These are phyloP conservation scores for Neodon shergylaensis DNA, from an alignment of 2,113 vertebrate genomes.

Conservation along the genomic window DNA sequence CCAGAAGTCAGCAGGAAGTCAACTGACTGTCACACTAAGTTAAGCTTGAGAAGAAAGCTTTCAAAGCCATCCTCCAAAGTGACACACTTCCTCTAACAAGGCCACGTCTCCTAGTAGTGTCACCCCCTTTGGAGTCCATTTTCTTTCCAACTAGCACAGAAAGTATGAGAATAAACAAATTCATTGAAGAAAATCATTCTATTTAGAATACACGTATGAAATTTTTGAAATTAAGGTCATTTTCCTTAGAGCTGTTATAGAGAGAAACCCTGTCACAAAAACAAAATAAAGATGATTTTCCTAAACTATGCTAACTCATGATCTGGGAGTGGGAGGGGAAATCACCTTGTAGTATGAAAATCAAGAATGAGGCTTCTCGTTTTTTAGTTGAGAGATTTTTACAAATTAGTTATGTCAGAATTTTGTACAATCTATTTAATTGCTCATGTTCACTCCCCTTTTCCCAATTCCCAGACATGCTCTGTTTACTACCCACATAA, in stretches of 20 bases:
- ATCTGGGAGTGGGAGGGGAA: neutral
- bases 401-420: neutral
- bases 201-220: constrained; percentile 8
- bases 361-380: constrained; percentile 49
- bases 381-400: neutral
- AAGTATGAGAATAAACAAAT: neutral
- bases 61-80: neutral
- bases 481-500: neutral
- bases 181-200: neutral
- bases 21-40: neutral
- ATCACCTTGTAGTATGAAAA: neutral
- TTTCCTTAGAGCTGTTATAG: neutral
- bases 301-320: neutral
- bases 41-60: neutral
- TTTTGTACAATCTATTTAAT: neutral
- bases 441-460: neutral
- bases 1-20: neutral
- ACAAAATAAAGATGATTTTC: neutral
- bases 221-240: constrained; percentile 5
- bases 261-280: too few species aligned
- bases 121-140: neutral
- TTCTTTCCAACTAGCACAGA: neutral
- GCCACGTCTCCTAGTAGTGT: too few species aligned
- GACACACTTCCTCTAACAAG: too few species aligned
- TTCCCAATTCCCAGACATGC: neutral